phyloP scores from a whole-genome alignment of 2,797 vertebrate species.

The Tolypeutes matacus region DNA sequence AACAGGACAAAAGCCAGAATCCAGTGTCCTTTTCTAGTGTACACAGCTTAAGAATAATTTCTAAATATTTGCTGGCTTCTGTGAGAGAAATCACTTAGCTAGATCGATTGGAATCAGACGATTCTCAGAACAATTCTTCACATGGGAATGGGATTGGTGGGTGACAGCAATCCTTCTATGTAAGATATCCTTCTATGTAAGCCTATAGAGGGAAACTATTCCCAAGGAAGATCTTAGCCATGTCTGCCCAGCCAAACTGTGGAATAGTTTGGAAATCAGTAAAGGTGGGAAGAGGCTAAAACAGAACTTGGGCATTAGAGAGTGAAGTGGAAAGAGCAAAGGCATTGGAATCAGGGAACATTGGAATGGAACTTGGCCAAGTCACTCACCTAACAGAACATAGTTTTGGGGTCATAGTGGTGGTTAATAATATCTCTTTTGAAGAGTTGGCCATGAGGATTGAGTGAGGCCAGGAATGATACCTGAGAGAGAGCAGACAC shows the following conservation, averaged over 20 bases:
- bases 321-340: neutral
- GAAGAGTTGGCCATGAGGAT: neutral
- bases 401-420: neutral
- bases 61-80: constrained; percentile 54
- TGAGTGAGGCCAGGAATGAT: neutral
- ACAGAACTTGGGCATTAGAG: neutral
- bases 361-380: neutral
- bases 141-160: neutral
- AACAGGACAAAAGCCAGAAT: constrained; percentile 54
- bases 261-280: neutral
- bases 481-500: neutral
- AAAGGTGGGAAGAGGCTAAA: neutral
- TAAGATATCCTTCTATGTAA: neutral
- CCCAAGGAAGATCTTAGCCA: neutral
- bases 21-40: neutral
- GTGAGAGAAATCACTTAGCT: neutral
- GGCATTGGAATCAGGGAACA: neutral
- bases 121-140: neutral
- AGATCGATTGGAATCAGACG: neutral
- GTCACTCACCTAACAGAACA: neutral
- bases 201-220: neutral
- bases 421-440: neutral
- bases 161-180: neutral
- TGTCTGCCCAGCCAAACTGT: neutral
- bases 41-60: constrained; percentile 29